These are phyloP conservation scores for Florisuga fusca DNA, from an alignment of 2,797 vertebrate species.

Conservation along the genomic window DNA sequence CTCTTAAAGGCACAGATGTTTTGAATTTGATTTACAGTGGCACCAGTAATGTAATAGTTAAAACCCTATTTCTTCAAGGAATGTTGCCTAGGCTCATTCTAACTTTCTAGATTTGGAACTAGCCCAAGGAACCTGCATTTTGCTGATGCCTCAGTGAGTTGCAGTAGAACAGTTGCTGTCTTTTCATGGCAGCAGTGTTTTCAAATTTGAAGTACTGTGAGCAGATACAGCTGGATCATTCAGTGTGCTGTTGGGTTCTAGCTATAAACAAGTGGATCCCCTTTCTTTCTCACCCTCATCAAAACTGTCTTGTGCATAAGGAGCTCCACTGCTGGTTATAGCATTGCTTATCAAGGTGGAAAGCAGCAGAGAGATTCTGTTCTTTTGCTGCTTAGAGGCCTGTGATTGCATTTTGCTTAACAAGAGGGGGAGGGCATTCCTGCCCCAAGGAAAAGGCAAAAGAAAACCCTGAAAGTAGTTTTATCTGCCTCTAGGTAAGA, in stretches of 20 bases:
- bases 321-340: slow-evolving; percentile 41
- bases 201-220: slow-evolving; percentile 66
- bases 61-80: slow-evolving; percentile 56
- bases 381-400: slow-evolving; percentile 25
- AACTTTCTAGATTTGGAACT: slow-evolving; percentile 61
- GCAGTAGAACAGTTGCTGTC: slow-evolving; percentile 2
- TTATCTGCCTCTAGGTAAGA: neutral
- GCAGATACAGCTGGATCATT: slow-evolving; percentile 60
- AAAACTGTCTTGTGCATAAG: slow-evolving; percentile 23
- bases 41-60: slow-evolving; percentile 61
- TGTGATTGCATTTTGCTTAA: neutral
- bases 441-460: neutral
- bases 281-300: neutral
- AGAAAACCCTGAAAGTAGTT: neutral
- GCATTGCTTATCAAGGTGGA: neutral
- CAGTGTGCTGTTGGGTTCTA: slow-evolving; percentile 53
- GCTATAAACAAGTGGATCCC: slow-evolving; percentile 36
- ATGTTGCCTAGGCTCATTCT: slow-evolving; percentile 48
- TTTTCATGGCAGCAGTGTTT: neutral
- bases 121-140: slow-evolving; percentile 54
- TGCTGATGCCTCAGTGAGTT: slow-evolving; percentile 53
- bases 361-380: neutral
- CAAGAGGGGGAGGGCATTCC: neutral
- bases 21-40: slow-evolving; percentile 74
- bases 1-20: slow-evolving; percentile 78